Evolutionary conservation across 2,797 vertebrate species (phyloP).

Genomic region (Chelon labrosus): DNA sequence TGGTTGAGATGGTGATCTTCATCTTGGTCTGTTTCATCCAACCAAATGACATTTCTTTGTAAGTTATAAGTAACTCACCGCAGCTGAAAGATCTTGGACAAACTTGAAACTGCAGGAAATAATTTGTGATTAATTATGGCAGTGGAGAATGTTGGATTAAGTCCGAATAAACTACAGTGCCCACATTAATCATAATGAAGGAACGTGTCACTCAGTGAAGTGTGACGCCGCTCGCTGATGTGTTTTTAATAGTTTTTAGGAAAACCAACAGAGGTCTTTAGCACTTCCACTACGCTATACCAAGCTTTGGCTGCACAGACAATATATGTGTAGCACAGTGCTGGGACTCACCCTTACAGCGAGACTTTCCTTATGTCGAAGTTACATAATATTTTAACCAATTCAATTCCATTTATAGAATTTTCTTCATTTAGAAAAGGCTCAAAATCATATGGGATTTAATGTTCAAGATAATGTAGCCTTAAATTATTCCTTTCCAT

Average conservation of each 20-base stretch:
- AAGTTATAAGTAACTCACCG: no score
- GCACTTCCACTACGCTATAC: background rate
- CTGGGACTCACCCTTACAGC: background rate
- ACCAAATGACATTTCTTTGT: no score
- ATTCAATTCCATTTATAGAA: background rate
- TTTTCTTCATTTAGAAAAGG: background rate
- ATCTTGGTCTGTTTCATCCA: no score
- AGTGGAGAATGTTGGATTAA: constrained; percentile 1
- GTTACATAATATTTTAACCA: background rate
- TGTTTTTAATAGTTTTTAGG: constrained; percentile 19
- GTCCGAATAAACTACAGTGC: background rate
- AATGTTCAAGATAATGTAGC: background rate
- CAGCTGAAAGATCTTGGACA: no score
- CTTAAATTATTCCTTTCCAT: constrained; percentile 9
- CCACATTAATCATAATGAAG: constrained; percentile 5
- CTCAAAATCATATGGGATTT: background rate
- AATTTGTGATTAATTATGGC: background rate
- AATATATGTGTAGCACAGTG: background rate
- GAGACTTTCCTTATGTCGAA: background rate
- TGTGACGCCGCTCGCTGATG: background rate
- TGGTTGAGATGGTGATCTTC: no score
- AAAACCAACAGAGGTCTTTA: background rate
- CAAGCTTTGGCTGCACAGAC: background rate
- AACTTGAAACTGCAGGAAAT: no score
- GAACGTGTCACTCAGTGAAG: background rate